Evolutionary conservation across 1,140 invertebrate species (phyloP).

Genomic region (Lithobius niger): DNA sequence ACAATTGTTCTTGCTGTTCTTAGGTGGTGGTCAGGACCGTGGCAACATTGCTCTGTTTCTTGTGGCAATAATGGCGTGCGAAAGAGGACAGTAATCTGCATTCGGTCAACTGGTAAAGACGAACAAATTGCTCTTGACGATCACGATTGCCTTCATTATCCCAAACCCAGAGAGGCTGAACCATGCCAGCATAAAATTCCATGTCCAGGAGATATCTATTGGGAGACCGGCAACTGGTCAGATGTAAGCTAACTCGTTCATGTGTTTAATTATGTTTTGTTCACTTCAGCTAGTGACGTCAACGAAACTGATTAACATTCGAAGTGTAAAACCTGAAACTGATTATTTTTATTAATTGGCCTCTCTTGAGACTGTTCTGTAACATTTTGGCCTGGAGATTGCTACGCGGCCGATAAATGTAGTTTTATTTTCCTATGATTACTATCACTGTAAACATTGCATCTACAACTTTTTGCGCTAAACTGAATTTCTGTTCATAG

Average conservation of each 20-base stretch:
- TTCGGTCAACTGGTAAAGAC: slow-evolving; percentile 40
- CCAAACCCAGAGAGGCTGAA: slow-evolving; percentile 45
- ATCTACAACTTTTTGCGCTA: too few relatives aligned
- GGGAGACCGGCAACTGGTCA: slow-evolving; percentile 29
- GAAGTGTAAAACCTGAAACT: too few relatives aligned
- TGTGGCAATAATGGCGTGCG: slow-evolving; percentile 46
- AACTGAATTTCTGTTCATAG: too few relatives aligned
- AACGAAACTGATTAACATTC: too few relatives aligned
- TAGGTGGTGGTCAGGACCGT: slow-evolving; percentile 64
- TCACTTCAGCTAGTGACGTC: too few relatives aligned
- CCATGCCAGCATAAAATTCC: slow-evolving; percentile 44
- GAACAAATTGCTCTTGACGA: slow-evolving; percentile 53
- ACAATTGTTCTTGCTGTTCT: slow-evolving; percentile 3
- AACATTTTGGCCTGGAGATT: too few relatives aligned
- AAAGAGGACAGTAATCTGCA: slow-evolving; percentile 56
- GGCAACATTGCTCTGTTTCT: slow-evolving; percentile 64
- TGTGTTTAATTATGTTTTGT: background rate
- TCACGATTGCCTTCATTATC: slow-evolving; percentile 42
- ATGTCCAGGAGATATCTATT: slow-evolving; percentile 33
- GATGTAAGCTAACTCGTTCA: slow-evolving; percentile 23
- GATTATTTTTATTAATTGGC: too few relatives aligned
- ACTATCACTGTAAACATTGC: too few relatives aligned
- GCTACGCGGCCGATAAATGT: too few relatives aligned
- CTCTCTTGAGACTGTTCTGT: too few relatives aligned
- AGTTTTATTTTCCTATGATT: too few relatives aligned